These are phyloP conservation scores for Cremastinae sp. DNA, from an alignment of 2,888 invertebrate species.

Conservation along the genomic window DNA sequence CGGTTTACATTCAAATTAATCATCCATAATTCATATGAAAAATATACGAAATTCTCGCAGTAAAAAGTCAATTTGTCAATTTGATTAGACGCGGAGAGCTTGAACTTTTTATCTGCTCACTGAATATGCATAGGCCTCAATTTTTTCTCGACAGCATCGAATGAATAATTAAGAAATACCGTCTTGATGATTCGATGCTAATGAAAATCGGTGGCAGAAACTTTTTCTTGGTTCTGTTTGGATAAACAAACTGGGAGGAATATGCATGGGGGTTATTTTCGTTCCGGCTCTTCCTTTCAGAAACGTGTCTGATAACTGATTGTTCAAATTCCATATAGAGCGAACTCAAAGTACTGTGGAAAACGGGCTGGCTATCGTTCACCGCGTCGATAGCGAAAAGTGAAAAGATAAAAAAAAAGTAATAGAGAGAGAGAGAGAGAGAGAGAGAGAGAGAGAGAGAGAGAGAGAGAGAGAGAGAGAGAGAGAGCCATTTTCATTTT, in stretches of 20 bases:
- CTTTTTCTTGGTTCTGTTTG: constrained; percentile 20
- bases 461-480: constrained; percentile 19
- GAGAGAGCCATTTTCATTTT: constrained; percentile 48
- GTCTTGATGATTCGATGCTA: constrained; percentile 39
- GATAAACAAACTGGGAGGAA: constrained; percentile 35
- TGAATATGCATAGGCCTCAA: constrained; percentile 32
- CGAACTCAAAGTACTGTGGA: constrained; percentile 13
- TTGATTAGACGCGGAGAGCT: constrained; percentile 16
- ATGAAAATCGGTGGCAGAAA: constrained; percentile 21
- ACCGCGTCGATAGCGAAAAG: no score
- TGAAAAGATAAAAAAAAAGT: no score
- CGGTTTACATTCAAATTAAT: no score
- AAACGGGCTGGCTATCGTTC: constrained; percentile 18
- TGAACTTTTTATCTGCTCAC: neutral
- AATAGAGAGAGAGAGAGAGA: no score
- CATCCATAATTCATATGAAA: neutral
- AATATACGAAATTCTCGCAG: neutral
- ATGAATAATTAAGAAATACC: constrained; percentile 35
- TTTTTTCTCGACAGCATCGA: constrained; percentile 22
- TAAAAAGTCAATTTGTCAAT: constrained; percentile 13
- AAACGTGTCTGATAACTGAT: constrained; percentile 35
- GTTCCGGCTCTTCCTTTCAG: constrained; percentile 7
- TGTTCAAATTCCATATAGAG: constrained; percentile 14
- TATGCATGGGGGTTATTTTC: constrained; percentile 46
- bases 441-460: no score